Conservation (phyloP, 2,113 vertebrate species). For the Cochlearius cochlearius region DNA sequence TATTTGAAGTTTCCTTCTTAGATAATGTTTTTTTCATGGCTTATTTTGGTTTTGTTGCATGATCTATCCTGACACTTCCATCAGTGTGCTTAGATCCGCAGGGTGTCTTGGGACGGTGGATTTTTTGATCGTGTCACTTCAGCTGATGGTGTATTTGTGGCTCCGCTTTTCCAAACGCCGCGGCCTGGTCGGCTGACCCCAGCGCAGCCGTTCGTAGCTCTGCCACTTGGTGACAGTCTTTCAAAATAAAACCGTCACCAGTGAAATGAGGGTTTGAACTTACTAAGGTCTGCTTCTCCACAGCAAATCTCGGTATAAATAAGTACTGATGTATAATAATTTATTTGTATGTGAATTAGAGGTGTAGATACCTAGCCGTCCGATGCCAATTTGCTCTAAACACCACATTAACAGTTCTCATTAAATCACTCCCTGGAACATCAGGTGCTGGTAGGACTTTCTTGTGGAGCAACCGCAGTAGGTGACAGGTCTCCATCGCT, state of each 20-base stretch:
- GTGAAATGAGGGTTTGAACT: background rate
- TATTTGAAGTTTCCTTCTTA: background rate
- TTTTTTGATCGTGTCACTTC: background rate
- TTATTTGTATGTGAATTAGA: background rate
- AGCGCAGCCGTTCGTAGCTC: background rate
- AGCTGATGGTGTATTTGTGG: background rate
- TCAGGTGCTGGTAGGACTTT: background rate
- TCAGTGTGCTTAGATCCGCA: background rate
- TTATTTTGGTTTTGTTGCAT: background rate
- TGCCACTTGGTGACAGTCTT: conserved; percentile 62
- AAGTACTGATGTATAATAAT: background rate
- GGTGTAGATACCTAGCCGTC: background rate
- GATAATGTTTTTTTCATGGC: too few species aligned
- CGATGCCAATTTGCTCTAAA: background rate
- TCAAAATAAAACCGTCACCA: conserved; percentile 8
- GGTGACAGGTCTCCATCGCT: background rate
- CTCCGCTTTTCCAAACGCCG: background rate
- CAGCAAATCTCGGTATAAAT: background rate
- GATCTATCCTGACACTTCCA: fast-evolving
- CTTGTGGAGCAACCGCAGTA: background rate
- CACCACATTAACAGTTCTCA: background rate
- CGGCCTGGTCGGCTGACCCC: background rate
- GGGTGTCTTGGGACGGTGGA: background rate
- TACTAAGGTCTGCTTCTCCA: background rate
- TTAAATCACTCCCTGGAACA: background rate